These are phyloP conservation scores for Dendrophyllia cribrosa DNA, from an alignment of 64 coral and sea anemone genomes.

Conservation along the genomic window DNA sequence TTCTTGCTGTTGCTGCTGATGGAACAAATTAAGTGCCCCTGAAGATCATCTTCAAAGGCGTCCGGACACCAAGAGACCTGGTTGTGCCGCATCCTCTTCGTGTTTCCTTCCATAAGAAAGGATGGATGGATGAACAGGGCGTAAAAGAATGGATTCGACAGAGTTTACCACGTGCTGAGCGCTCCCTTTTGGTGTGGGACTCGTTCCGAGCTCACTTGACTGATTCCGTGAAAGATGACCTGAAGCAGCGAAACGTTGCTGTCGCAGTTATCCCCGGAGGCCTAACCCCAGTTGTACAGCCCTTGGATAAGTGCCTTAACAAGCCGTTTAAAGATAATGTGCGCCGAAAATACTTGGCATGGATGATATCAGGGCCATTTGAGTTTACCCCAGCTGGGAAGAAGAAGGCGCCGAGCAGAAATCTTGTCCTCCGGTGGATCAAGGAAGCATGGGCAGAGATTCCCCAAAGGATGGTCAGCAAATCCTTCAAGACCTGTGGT, in stretches of 20 bases:
- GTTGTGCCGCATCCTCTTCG: too few species aligned
- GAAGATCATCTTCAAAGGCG: too few species aligned
- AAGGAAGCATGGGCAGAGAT: slow-evolving; percentile 46
- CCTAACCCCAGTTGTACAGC: slow-evolving; percentile 52
- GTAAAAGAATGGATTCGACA: background rate
- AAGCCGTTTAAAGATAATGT: slow-evolving; percentile 72
- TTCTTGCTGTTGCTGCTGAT: slow-evolving; percentile 15
- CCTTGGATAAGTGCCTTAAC: slow-evolving; percentile 55
- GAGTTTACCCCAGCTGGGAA: slow-evolving; percentile 21
- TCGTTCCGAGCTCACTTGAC: slow-evolving; percentile 1
- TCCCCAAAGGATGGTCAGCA: slow-evolving; percentile 32
- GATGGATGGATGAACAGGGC: too few species aligned
- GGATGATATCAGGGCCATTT: slow-evolving; percentile 43
- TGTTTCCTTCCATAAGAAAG: too few species aligned
- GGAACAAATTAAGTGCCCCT: too few species aligned
- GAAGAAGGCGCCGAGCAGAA: slow-evolving; percentile 51
- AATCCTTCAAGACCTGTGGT: slow-evolving; percentile 54
- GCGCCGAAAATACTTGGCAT: slow-evolving; percentile 21
- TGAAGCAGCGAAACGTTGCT: slow-evolving; percentile 4
- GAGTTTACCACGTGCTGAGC: background rate
- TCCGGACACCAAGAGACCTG: too few species aligned
- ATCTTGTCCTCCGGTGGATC: slow-evolving; percentile 60
- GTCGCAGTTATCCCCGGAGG: slow-evolving; percentile 62
- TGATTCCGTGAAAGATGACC: slow-evolving; percentile 6
- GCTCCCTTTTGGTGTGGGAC: background rate